These are phyloP conservation scores for Labeo calbasu DNA, from an alignment of 2,797 vertebrate genomes.

Conservation along the genomic window DNA sequence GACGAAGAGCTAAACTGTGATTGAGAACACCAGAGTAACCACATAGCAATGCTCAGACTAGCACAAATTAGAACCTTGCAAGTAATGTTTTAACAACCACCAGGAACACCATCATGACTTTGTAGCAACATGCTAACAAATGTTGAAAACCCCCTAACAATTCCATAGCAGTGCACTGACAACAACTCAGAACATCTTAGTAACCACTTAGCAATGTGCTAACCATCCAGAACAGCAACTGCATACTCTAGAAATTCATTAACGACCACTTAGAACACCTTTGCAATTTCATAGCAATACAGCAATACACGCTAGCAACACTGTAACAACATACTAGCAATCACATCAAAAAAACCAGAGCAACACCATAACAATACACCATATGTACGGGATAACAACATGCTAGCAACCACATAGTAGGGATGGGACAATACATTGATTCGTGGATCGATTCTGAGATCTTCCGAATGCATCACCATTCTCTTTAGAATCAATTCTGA, in stretches of 20 bases:
- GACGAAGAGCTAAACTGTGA: background rate
- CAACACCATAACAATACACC: no score
- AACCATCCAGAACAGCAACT: background rate
- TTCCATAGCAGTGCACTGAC: background rate
- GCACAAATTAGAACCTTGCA: background rate
- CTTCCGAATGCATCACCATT: no score
- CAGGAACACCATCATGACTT: background rate
- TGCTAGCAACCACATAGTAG: no score
- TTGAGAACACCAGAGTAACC: background rate
- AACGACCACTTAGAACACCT: background rate
- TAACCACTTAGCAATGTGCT: background rate
- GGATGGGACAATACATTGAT: no score
- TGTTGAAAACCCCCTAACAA: background rate
- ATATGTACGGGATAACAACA: no score
- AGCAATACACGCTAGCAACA: no score
- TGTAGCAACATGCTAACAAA: background rate
- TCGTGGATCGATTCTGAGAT: no score
- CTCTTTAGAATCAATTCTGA: no score
- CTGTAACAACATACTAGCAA: no score
- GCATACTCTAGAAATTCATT: background rate
- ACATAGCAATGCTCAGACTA: background rate
- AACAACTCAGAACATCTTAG: background rate
- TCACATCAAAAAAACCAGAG: no score
- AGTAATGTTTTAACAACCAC: background rate
- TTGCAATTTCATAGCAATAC: background rate